Evolutionary conservation across 1,140 invertebrate species (phyloP).

Genomic region (Vollenhovia emeryi): DNA sequence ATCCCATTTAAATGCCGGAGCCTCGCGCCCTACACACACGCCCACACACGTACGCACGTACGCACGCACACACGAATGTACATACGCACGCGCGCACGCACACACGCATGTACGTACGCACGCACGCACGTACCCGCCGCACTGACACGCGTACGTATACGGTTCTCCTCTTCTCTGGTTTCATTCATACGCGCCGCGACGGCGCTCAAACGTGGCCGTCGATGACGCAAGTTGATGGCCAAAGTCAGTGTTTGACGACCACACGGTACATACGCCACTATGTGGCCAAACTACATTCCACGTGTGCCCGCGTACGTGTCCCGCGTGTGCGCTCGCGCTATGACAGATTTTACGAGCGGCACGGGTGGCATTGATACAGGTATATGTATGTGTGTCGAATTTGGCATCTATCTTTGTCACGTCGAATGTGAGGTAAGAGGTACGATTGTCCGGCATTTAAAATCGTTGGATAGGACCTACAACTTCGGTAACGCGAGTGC

Average conservation of each 20-base stretch:
- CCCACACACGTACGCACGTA: not conserved
- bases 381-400: not conserved
- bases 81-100: not conserved
- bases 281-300: slow-evolving; percentile 47
- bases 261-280: slow-evolving; percentile 49
- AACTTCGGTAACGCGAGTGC: not conserved
- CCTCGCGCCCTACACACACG: slow-evolving; percentile 46
- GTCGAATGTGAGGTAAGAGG: not conserved
- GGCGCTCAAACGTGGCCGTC: slow-evolving; percentile 1
- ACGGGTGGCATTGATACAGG: slow-evolving; percentile 16
- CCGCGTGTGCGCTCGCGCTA: not conserved
- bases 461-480: not conserved
- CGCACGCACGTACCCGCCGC: not conserved
- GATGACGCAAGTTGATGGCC: slow-evolving; percentile 65
- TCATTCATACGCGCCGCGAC: slow-evolving; percentile 66
- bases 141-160: too few species aligned
- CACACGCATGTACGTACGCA: not conserved
- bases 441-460: slow-evolving; percentile 10
- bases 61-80: not conserved
- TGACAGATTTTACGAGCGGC: slow-evolving; percentile 22
- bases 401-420: not conserved
- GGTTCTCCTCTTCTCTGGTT: slow-evolving; percentile 28
- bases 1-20: slow-evolving; percentile 73
- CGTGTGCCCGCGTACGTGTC: not conserved
- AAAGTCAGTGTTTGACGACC: slow-evolving; percentile 61